A percentile compares a stretch with the other conserved stretches of the same genome.
phyloP scores from a whole-genome alignment of 2,888 invertebrate species.

The Malacosoma neustria region DNA sequence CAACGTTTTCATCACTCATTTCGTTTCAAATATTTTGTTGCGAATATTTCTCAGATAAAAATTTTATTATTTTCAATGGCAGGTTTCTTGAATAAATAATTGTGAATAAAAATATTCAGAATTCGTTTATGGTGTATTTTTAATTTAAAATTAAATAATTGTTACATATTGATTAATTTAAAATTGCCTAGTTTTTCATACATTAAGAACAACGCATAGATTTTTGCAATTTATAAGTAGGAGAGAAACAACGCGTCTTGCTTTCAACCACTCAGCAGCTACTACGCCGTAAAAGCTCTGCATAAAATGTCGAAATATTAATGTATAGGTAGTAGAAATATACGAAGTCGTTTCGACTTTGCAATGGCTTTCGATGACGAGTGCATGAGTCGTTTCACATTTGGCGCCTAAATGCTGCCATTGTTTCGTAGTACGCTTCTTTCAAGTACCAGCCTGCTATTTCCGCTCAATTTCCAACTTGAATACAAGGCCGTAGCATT shows the following conservation, averaged over 20 bases:
- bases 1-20: constrained; percentile 12
- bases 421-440: constrained; percentile 49
- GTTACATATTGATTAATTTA: no score
- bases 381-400: constrained; percentile 57
- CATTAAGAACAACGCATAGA: no score
- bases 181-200: no score
- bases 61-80: background rate
- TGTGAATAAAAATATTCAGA: no score
- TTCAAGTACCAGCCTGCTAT: constrained; percentile 13
- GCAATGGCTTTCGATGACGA: constrained; percentile 70
- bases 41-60: constrained; percentile 3
- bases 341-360: constrained; percentile 51
- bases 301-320: constrained; percentile 16
- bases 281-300: constrained; percentile 57
- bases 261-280: constrained; percentile 64
- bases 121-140: no score
- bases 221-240: constrained; percentile 62
- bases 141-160: no score
- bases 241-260: constrained; percentile 52
- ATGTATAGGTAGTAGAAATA: constrained; percentile 9
- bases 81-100: constrained; percentile 18
- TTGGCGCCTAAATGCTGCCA: constrained; percentile 61
- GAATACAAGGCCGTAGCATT: constrained; percentile 1
- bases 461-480: constrained; percentile 7
- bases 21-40: constrained; percentile 6